Evolutionary conservation across 2,113 vertebrate species (phyloP).

Genomic region (Rhineura floridana): DNA sequence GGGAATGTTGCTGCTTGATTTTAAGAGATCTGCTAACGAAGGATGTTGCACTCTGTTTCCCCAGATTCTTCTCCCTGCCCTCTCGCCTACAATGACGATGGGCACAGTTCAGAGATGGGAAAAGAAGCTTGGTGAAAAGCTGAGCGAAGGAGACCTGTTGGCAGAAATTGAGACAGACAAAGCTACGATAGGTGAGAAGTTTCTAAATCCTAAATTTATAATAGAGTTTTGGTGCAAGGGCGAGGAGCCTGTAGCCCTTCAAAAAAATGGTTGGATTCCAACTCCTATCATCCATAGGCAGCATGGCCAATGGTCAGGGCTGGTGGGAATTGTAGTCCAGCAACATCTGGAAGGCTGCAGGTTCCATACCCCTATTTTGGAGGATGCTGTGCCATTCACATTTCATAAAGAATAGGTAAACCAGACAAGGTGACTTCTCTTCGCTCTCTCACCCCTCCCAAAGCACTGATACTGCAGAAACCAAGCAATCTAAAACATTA

Average conservation of each 20-base stretch:
- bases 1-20: neutral
- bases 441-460: neutral
- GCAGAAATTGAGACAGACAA: constrained; percentile 99
- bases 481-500: neutral
- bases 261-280: no score
- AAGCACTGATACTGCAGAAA: accelerated
- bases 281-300: no score
- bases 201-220: neutral
- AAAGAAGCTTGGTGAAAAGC: constrained; percentile 97
- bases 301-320: no score
- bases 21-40: neutral
- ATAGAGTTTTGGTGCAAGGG: neutral
- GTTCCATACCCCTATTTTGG: no score
- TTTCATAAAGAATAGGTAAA: neutral
- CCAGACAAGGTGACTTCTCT: neutral
- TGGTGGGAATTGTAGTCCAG: no score
- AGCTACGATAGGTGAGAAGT: constrained; percentile 92
- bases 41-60: constrained; percentile 19
- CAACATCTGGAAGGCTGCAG: no score
- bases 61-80: constrained; percentile 91
- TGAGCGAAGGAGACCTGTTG: constrained; percentile 93
- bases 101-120: constrained; percentile 99
- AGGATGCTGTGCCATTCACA: neutral
- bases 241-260: no score
- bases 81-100: constrained; percentile 98